phyloP scores from a whole-genome alignment of 1,140 invertebrate species.

The Ectropis grisescens region DNA sequence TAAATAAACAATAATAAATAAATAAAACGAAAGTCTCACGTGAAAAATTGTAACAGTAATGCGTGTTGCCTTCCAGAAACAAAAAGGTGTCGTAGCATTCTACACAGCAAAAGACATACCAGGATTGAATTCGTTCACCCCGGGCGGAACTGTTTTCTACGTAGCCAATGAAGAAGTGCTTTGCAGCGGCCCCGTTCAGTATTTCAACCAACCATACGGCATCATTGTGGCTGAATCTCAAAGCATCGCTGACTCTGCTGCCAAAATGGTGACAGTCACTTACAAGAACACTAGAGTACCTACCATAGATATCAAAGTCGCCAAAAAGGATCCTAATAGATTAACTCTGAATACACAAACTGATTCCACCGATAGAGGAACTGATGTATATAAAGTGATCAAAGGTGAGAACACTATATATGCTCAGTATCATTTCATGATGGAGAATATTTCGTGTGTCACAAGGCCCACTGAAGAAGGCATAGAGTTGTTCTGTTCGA shows the following conservation, averaged over 20 bases:
- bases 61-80: constrained; percentile 23
- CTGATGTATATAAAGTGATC: constrained; percentile 31
- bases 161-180: constrained; percentile 64
- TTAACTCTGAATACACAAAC: constrained; percentile 3
- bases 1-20: too few relatives aligned
- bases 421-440: constrained; percentile 33
- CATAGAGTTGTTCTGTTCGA: constrained; percentile 71
- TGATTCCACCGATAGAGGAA: constrained; percentile 21
- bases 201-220: constrained; percentile 78
- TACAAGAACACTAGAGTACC: constrained; percentile 52
- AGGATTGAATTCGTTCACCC: constrained; percentile 72
- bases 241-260: constrained; percentile 71
- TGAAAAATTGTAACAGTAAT: too few relatives aligned
- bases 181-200: constrained; percentile 55
- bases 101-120: constrained; percentile 80
- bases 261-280: constrained; percentile 73
- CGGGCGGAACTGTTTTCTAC: constrained; percentile 4
- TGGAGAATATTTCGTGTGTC: constrained; percentile 73
- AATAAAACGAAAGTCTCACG: too few relatives aligned
- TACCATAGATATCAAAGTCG: constrained; percentile 73
- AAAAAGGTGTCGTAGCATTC: constrained; percentile 41
- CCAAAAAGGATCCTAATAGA: constrained; percentile 45
- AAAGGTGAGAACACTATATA: constrained; percentile 32
- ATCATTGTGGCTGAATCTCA: constrained; percentile 75
- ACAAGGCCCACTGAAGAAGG: constrained; percentile 75